Evolutionary conservation across 2,888 invertebrate genomes (phyloP).

Genomic region (Dastarcus helophoroides): DNA sequence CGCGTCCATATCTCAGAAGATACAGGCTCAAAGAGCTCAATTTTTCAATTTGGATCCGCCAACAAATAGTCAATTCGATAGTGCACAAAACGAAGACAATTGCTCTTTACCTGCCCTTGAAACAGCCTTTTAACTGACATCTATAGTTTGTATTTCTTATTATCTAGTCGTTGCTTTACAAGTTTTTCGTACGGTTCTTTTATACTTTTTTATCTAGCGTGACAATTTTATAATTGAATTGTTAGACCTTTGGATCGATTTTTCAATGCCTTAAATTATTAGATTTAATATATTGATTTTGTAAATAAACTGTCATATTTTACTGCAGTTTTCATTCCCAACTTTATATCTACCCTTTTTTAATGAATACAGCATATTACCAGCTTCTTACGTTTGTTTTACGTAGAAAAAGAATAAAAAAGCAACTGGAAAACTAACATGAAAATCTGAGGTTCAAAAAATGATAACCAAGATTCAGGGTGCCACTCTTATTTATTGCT

Average conservation of each 20-base stretch:
- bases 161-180: constrained; percentile 23
- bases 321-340: too few relatives aligned
- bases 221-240: constrained; percentile 3
- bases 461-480: too few relatives aligned
- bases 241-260: constrained; percentile 8
- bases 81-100: constrained; percentile 15
- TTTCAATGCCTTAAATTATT: constrained; percentile 27
- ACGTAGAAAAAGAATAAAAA: too few relatives aligned
- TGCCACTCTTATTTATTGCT: neutral
- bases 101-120: constrained; percentile 44
- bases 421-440: too few relatives aligned
- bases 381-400: too few relatives aligned
- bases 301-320: constrained; percentile 11
- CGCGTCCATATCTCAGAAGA: constrained; percentile 39
- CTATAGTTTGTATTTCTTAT: constrained; percentile 16
- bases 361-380: too few relatives aligned
- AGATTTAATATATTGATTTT: constrained; percentile 27
- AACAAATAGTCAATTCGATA: constrained; percentile 14
- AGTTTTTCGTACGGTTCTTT: constrained; percentile 6
- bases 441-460: too few relatives aligned
- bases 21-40: constrained; percentile 51
- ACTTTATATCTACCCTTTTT: too few relatives aligned
- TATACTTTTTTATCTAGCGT: constrained; percentile 6
- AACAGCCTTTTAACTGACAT: constrained; percentile 43
- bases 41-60: constrained; percentile 37